Percentiles rank a stretch among this genome's conserved stretches.
Evolutionary conservation across 2,888 invertebrate species (phyloP).

Genomic region (Ectemnius lituratus): DNA sequence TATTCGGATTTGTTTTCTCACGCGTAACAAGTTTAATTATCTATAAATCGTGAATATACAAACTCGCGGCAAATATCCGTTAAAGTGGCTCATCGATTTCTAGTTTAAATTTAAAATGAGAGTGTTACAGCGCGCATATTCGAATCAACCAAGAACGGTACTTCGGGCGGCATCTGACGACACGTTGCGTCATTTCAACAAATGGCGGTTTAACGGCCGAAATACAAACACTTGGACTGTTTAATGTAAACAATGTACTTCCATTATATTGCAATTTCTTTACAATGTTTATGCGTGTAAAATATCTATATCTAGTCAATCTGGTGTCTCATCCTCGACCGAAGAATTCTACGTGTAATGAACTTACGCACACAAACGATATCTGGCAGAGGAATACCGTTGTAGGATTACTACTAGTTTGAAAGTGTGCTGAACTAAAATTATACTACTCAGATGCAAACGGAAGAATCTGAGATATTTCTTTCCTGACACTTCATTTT

Average conservation of each 20-base stretch:
- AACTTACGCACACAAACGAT: slow-evolving; percentile 53
- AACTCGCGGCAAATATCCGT: no score
- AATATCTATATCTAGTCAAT: slow-evolving; percentile 67
- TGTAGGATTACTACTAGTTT: background rate
- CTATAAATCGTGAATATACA: no score
- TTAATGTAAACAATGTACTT: slow-evolving; percentile 60
- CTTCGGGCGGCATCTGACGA: slow-evolving; percentile 39
- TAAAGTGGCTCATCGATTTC: background rate
- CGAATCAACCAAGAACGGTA: slow-evolving; percentile 18
- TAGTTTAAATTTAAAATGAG: slow-evolving; percentile 37
- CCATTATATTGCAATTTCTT: slow-evolving; percentile 64
- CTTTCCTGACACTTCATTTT: no score
- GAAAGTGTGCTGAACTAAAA: no score
- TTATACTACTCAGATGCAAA: no score
- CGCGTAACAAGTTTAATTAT: no score
- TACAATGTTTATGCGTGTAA: slow-evolving; percentile 64
- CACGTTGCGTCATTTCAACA: slow-evolving; percentile 22
- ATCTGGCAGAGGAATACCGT: slow-evolving; percentile 17
- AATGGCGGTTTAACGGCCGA: slow-evolving; percentile 41
- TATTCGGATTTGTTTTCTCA: no score
- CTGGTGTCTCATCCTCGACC: slow-evolving; percentile 32
- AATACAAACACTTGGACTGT: slow-evolving; percentile 44
- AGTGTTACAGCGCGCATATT: no score
- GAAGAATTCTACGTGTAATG: slow-evolving; percentile 50
- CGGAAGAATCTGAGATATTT: no score